Base-by-base conservation (phyloP, 2,888 invertebrate species). In the Napeogenes sylphis region DNA sequence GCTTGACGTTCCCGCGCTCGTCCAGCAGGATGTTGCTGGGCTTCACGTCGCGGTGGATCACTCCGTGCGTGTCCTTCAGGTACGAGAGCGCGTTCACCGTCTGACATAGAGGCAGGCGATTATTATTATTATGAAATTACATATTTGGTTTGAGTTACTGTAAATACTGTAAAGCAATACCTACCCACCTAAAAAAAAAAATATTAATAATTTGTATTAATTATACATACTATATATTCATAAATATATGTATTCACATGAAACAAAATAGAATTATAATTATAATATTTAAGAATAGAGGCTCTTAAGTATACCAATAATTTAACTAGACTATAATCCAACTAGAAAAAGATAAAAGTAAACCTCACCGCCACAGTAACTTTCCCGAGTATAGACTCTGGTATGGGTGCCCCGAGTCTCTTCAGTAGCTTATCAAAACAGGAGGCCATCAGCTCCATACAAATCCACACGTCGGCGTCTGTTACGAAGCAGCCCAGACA, bases 381-480 rank as follows among this genome's bases (percentile, higher is more conserved):
- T 92, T 99, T 99, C 73, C 99, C 99, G 71, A 99, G 92, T 79
- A 99, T 98, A 74, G 93, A 93, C 90, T 99, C 99, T 4, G 99
- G 99, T 78, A 99, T 96, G n/a, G 98, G 95, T 71, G 93, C 93
- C 67, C 95, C 94, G 47, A 96, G 92, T 73, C 94, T 90, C 85
- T 97, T 98, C 67, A 99, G 92, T 77, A 99, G 90, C 90, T 99
- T 99, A 84, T 99, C 99, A 81, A 99, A 96, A 89, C 99, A 99
- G 30, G 98, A 98, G 13, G 98, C 95, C 99, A 99, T 99, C 71
- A 99, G 92, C 90, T 99, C 99, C 99, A 99, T 99, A 84, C 99
- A 99, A 80, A 99, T 99, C 98, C 99, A 99, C 0, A 99, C 99
- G 84, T 99, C 98, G 1, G 97, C 95, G 81, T 97, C 97, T 0